Evolutionary conservation across 1,140 invertebrate species (phyloP).

Genomic region (Forficula auricularia): DNA sequence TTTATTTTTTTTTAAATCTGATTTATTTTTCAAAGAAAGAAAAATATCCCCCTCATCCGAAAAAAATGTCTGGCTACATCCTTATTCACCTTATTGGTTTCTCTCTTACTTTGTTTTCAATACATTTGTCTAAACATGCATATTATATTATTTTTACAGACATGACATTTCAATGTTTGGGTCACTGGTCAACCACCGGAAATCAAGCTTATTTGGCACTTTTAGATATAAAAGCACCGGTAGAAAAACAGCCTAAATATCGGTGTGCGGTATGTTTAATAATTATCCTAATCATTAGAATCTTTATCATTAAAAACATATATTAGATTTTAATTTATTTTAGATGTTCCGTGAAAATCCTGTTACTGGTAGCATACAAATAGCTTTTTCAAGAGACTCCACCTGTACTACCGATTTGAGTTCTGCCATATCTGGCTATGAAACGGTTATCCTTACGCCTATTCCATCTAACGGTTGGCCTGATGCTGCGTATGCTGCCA

Average conservation of each 20-base stretch:
- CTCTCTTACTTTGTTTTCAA: too few relatives aligned
- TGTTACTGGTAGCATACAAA: conserved; percentile 34
- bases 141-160: conserved; percentile 29
- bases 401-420: conserved; percentile 39
- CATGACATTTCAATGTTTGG: conserved; percentile 45
- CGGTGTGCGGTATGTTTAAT: conserved; percentile 48
- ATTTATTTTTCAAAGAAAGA: too few relatives aligned
- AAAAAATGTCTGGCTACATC: too few relatives aligned
- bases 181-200: conserved; percentile 40
- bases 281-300: too few relatives aligned
- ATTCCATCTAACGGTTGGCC: conserved; percentile 23
- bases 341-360: conserved; percentile 40
- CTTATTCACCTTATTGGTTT: too few relatives aligned
- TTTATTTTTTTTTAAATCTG: too few relatives aligned
- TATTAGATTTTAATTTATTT: conserved; percentile 7
- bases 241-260: conserved; percentile 35
- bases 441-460: conserved; percentile 34
- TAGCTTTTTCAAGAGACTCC: conserved; percentile 50
- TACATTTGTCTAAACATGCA: too few relatives aligned
- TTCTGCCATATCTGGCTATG: conserved; percentile 39
- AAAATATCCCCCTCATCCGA: too few relatives aligned
- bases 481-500: conserved; percentile 17
- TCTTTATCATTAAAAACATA: too few relatives aligned
- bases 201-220: conserved; percentile 42
- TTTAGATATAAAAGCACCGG: conserved; percentile 31